These are phyloP conservation scores for Pogonus chalceus DNA, from an alignment of 1,140 invertebrate species.

Conservation along the genomic window DNA sequence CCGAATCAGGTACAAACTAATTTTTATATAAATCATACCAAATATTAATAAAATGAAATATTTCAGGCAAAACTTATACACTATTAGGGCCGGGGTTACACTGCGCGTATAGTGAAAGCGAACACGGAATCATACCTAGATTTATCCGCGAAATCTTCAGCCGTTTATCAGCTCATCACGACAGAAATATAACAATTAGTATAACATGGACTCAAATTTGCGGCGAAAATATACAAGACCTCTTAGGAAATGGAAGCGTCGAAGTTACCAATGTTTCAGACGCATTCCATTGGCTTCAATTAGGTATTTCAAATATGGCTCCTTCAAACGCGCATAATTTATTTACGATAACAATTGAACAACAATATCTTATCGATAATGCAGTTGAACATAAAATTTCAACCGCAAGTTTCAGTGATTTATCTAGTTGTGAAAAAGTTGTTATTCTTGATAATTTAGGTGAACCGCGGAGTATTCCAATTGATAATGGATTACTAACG, in stretches of 20 bases:
- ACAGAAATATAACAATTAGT: slow-evolving; percentile 48
- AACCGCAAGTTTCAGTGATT: slow-evolving; percentile 58
- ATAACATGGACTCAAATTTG: slow-evolving; percentile 54
- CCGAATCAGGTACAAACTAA: slow-evolving; percentile 31
- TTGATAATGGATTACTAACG: slow-evolving; percentile 43
- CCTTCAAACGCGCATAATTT: slow-evolving; percentile 41
- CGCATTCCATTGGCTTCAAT: slow-evolving; percentile 33
- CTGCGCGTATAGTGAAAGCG: slow-evolving; percentile 55
- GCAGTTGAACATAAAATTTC: slow-evolving; percentile 48
- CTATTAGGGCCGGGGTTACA: slow-evolving; percentile 63
- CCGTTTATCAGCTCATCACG: slow-evolving; percentile 47
- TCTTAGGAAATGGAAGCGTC: slow-evolving; percentile 22
- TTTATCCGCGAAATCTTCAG: slow-evolving; percentile 64
- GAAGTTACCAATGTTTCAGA: slow-evolving; percentile 31
- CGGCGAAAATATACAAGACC: slow-evolving; percentile 31
- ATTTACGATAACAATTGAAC: slow-evolving; percentile 57
- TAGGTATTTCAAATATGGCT: slow-evolving; percentile 34
- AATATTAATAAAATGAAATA: background rate
- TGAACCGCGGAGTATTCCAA: slow-evolving; percentile 34
- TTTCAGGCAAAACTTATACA: slow-evolving; percentile 68
- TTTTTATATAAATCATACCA: background rate
- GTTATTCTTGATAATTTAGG: slow-evolving; percentile 33
- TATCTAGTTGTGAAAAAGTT: slow-evolving; percentile 47
- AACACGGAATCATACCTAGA: slow-evolving; percentile 65
- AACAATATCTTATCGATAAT: slow-evolving; percentile 50